Evolutionary conservation across 1,140 invertebrate genomes (phyloP).

Genomic region (Leguminivora glycinivorella): DNA sequence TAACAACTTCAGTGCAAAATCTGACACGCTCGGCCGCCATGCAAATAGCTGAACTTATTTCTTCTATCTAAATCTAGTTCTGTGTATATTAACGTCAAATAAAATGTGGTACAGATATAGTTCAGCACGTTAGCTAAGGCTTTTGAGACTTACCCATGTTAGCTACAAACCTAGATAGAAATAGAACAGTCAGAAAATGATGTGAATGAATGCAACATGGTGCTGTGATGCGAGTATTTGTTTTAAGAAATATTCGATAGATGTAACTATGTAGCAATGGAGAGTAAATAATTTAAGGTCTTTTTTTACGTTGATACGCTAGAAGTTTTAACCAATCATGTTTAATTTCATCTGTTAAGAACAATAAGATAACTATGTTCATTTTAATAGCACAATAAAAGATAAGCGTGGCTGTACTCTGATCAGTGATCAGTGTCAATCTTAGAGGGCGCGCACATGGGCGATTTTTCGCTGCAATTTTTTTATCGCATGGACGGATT

Average conservation of each 20-base stretch:
- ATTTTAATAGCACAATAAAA: conserved; percentile 9
- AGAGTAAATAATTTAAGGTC: neutral
- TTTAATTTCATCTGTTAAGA: neutral
- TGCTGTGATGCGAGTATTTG: conserved; percentile 18
- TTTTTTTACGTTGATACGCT: neutral
- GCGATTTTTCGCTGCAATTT: too few species aligned
- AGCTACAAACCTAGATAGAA: neutral
- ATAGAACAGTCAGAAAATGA: neutral
- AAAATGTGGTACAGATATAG: too few species aligned
- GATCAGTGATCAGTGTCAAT: conserved; percentile 25
- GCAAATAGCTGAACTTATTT: too few species aligned
- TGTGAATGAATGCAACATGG: conserved; percentile 20
- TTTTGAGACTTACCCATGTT: neutral
- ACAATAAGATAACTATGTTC: neutral
- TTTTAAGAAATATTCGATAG: conserved; percentile 9
- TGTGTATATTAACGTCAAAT: too few species aligned
- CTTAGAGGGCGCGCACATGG: too few species aligned
- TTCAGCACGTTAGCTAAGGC: too few species aligned
- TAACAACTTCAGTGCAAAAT: too few species aligned
- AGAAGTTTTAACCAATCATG: neutral
- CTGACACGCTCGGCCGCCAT: too few species aligned
- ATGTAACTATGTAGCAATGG: neutral
- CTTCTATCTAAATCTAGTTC: too few species aligned
- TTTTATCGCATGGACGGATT: too few species aligned
- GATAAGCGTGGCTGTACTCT: neutral